A percentile compares a stretch with the other conserved stretches of the same genome.
Conservation (phyloP, 2,113 vertebrate genomes). For the Pica pica region DNA sequence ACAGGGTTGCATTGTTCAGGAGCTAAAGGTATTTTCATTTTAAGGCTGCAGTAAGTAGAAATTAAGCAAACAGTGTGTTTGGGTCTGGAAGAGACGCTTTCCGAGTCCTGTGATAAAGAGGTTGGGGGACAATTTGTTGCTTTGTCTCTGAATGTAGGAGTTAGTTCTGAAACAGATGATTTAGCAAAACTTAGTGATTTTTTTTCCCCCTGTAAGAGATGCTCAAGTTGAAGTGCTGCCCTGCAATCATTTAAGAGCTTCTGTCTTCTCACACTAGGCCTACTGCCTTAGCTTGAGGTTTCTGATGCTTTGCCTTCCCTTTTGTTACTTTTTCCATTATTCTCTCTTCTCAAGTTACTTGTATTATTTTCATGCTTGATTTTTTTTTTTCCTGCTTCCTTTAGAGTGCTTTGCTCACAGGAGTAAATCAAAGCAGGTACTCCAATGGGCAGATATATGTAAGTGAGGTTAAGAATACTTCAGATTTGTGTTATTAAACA, state of each 20-base stretch:
- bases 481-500: not conserved
- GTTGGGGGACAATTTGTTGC: not conserved
- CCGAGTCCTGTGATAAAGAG: too few relatives aligned
- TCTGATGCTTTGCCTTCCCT: not conserved
- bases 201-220: not conserved
- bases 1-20: not conserved
- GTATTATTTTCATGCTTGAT: not conserved
- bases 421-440: not conserved
- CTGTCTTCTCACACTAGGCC: not conserved
- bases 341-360: not conserved
- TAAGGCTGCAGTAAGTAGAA: not conserved
- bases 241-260: not conserved
- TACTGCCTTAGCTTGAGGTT: not conserved
- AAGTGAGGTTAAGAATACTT: not conserved
- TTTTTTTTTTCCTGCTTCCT: not conserved
- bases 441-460: not conserved
- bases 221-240: not conserved
- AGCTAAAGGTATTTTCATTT: not conserved
- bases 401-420: not conserved
- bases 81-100: not conserved
- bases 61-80: not conserved
- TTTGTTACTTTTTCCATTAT: not conserved
- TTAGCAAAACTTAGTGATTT: not conserved
- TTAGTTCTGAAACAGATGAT: not conserved
- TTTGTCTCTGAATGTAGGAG: not conserved